Evolutionary conservation across 64 coral and sea anemone genomes (phyloP).

Genomic region (Platygyra sinensis): DNA sequence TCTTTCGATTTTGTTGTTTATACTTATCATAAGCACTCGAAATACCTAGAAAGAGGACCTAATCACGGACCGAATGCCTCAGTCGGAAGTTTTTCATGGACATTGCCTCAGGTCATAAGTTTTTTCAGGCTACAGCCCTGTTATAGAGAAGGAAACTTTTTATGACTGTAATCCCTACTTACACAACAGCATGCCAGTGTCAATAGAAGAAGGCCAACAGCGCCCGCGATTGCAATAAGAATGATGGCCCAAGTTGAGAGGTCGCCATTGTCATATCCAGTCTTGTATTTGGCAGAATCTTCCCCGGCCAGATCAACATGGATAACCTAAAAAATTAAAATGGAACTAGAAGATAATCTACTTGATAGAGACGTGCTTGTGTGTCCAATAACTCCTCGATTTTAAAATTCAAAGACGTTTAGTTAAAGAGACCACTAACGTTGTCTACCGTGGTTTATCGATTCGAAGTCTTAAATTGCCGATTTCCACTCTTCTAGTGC

Average conservation of each 20-base stretch:
- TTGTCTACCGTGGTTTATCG: too few species aligned
- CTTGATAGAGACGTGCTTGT: not conserved
- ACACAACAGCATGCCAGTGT: slow-evolving; percentile 61
- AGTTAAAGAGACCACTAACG: too few species aligned
- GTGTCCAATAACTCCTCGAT: not conserved
- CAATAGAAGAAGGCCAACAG: slow-evolving; percentile 47
- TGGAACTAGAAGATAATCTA: not conserved
- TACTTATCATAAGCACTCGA: too few species aligned
- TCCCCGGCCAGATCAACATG: slow-evolving; percentile 46
- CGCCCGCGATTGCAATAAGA: slow-evolving; percentile 49
- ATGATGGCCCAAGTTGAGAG: slow-evolving; percentile 33
- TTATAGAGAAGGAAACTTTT: not conserved
- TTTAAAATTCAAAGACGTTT: too few species aligned
- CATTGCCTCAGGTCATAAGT: too few species aligned
- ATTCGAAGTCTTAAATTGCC: too few species aligned
- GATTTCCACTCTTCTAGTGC: too few species aligned
- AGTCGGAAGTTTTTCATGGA: too few species aligned
- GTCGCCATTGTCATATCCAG: not conserved
- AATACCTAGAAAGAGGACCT: too few species aligned
- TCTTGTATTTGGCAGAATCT: not conserved
- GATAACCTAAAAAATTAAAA: slow-evolving; percentile 24
- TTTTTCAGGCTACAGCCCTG: too few species aligned
- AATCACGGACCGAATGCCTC: too few species aligned
- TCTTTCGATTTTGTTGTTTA: too few species aligned
- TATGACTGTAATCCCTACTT: slow-evolving; percentile 10